Conservation (phyloP, 2,797 vertebrate species). For the Ctenochaetus hawaiiensis region DNA sequence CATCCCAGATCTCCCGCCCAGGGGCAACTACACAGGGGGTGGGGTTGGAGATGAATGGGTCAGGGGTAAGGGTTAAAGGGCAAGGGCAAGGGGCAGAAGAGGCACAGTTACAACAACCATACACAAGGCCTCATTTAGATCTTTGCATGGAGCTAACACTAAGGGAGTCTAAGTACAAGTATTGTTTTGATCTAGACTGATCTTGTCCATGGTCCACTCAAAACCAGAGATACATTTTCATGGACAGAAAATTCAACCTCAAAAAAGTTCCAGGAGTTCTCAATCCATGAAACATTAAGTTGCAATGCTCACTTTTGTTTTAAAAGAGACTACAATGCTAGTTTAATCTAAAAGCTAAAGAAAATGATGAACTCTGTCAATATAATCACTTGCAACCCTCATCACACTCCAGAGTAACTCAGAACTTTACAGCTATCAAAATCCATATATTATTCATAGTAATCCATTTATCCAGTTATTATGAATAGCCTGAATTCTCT, state of each 20-base stretch:
- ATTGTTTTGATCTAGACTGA: not conserved
- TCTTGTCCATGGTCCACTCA: slow-evolving; percentile 11
- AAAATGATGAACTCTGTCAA: slow-evolving; percentile 5
- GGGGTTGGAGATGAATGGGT: slow-evolving; percentile 60
- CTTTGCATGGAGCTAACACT: slow-evolving; percentile 20
- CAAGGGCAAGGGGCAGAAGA: slow-evolving; percentile 62
- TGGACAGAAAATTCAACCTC: slow-evolving; percentile 21
- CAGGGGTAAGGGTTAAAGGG: slow-evolving; percentile 83
- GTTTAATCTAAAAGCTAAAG: slow-evolving; percentile 1
- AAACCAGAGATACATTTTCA: slow-evolving; percentile 45
- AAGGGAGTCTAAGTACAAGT: not conserved
- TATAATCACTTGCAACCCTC: not conserved
- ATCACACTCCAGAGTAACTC: not conserved
- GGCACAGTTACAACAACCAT: slow-evolving; percentile 67
- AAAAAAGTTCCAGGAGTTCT: slow-evolving; percentile 24
- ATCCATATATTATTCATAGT: slow-evolving; percentile 4
- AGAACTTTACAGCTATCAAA: slow-evolving; percentile 8
- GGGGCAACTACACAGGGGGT: slow-evolving; percentile 86
- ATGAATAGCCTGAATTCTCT: slow-evolving; percentile 45
- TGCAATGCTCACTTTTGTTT: slow-evolving; percentile 30
- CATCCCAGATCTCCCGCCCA: slow-evolving; percentile 92
- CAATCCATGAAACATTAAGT: slow-evolving; percentile 22
- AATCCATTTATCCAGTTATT: too few relatives aligned
- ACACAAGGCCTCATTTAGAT: slow-evolving; percentile 37
- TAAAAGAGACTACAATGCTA: slow-evolving; percentile 16